A percentile compares a stretch with the other conserved stretches of the same genome.
These are phyloP conservation scores for Rhingia rostrata DNA, from an alignment of 2,888 invertebrate species.

Conservation along the genomic window DNA sequence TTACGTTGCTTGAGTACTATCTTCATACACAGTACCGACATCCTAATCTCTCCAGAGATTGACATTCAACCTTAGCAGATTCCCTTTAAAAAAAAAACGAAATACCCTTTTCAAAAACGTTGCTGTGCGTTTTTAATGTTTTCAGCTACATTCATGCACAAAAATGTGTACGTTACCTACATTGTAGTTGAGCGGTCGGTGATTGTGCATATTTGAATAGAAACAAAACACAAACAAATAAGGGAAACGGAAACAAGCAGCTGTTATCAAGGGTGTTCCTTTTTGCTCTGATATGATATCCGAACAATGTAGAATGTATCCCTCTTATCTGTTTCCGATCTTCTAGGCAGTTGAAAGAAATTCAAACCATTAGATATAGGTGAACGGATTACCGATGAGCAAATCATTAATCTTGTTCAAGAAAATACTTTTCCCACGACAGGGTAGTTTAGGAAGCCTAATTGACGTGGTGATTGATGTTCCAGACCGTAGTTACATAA, in stretches of 20 bases:
- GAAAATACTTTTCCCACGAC: background rate
- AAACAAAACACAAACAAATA: background rate
- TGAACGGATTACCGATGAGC: constrained; percentile 1
- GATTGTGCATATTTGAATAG: background rate
- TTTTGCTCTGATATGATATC: background rate
- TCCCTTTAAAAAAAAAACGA: no score
- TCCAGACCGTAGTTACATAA: background rate
- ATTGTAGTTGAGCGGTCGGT: no score
- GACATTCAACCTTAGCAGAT: no score
- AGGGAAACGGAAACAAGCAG: constrained; percentile 11
- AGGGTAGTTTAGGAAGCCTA: background rate
- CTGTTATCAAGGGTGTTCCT: constrained; percentile 12
- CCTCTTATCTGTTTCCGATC: background rate
- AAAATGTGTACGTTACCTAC: no score
- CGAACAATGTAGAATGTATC: constrained; percentile 2
- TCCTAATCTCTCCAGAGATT: no score
- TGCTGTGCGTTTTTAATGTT: no score
- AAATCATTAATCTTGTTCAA: constrained; percentile 13
- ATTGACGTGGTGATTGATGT: background rate
- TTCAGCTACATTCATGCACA: no score
- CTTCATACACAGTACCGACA: no score
- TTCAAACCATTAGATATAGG: background rate
- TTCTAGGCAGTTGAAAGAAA: constrained; percentile 1
- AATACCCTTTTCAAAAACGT: no score
- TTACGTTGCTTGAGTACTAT: no score